Evolutionary conservation across 2,797 vertebrate species (phyloP).

Genomic region (Galagoides demidoff): DNA sequence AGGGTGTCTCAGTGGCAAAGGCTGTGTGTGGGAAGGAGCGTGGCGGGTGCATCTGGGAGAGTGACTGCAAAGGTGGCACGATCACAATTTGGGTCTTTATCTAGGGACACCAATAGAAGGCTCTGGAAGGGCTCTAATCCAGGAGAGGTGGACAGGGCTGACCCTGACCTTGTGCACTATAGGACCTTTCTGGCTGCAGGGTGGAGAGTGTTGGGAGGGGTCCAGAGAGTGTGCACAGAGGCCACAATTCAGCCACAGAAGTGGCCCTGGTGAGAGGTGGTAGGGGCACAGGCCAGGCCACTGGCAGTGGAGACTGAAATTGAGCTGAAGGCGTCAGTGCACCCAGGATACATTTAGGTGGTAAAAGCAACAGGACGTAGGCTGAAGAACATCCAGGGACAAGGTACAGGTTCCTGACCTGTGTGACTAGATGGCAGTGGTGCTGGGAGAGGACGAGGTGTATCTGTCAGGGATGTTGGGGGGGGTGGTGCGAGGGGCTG

Average conservation of each 20-base stretch:
- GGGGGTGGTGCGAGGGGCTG: rapidly evolving
- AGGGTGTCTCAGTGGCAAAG: neutral
- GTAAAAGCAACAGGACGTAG: neutral
- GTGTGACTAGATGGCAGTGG: rapidly evolving
- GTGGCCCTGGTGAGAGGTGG: neutral
- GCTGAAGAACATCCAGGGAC: neutral
- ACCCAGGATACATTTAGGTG: neutral
- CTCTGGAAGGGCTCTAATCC: neutral
- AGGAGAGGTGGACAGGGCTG: neutral
- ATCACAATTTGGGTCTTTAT: neutral
- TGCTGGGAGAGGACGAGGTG: neutral
- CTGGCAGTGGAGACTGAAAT: neutral
- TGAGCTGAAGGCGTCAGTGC: rapidly evolving
- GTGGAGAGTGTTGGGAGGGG: neutral
- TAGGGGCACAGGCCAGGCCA: rapidly evolving
- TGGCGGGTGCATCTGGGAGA: rapidly evolving
- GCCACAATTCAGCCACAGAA: rapidly evolving
- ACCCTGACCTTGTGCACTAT: neutral
- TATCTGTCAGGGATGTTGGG: neutral
- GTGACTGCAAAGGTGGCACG: neutral
- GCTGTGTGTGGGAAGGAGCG: neutral
- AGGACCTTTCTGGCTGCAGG: neutral
- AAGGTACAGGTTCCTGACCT: no score
- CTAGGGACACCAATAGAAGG: neutral
- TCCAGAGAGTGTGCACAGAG: neutral